Evolutionary conservation across 2,888 invertebrate species (phyloP).

Genomic region (Drosophila ochracea): DNA sequence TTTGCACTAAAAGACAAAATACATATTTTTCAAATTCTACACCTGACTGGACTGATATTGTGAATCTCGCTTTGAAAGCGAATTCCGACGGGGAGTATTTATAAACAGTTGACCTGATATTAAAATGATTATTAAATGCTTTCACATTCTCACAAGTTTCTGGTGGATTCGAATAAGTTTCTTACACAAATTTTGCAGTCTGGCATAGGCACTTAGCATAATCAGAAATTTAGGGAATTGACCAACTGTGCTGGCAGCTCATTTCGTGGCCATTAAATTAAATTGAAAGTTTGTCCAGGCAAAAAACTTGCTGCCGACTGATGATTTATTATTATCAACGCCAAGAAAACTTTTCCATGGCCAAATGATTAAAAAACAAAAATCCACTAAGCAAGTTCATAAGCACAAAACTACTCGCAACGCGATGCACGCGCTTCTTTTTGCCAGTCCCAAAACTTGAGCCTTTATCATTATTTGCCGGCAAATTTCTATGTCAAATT

Average conservation of each 20-base stretch:
- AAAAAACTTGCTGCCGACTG: slow-evolving; percentile 29
- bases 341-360: slow-evolving; percentile 49
- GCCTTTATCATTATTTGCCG: slow-evolving; percentile 50
- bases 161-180: slow-evolving; percentile 22
- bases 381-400: slow-evolving; percentile 21
- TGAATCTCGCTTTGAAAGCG: background rate
- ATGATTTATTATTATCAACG: slow-evolving; percentile 73
- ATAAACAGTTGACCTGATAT: background rate
- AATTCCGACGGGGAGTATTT: background rate
- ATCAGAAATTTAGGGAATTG: slow-evolving; percentile 35
- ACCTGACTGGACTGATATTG: background rate
- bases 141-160: background rate
- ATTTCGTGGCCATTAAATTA: slow-evolving; percentile 65
- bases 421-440: slow-evolving; percentile 54
- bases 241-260: slow-evolving; percentile 39
- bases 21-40: background rate
- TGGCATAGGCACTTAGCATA: slow-evolving; percentile 31
- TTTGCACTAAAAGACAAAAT: background rate
- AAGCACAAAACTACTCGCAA: slow-evolving; percentile 52
- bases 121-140: background rate
- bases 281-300: slow-evolving; percentile 59
- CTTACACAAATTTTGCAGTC: slow-evolving; percentile 1
- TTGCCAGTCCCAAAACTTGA: slow-evolving; percentile 53
- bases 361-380: slow-evolving; percentile 53
- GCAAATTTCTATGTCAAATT: slow-evolving; percentile 52